phyloP scores from a whole-genome alignment of 2,797 vertebrate species.

The Craterocephalus amniculus region DNA sequence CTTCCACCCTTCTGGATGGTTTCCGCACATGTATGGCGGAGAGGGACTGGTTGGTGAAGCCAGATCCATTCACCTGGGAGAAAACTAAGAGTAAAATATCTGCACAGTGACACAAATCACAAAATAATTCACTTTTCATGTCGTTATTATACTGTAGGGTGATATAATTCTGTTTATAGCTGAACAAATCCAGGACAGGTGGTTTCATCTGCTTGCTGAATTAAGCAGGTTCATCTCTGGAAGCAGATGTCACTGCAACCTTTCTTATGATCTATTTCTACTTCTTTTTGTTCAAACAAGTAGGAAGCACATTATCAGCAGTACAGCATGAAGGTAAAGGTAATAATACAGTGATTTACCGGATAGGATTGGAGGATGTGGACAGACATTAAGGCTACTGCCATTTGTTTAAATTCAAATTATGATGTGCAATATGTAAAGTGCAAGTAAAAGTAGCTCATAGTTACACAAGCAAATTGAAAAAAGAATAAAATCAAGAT shows the following conservation, averaged over 20 bases:
- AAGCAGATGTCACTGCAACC: not conserved
- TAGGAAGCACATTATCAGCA: not conserved
- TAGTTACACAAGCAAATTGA: not conserved
- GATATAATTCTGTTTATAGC: not conserved
- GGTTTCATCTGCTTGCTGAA: too few relatives aligned
- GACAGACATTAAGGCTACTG: not conserved
- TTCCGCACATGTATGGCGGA: constrained; percentile 14
- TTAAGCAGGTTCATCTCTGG: too few relatives aligned
- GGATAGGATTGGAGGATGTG: not conserved
- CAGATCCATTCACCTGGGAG: constrained; percentile 42
- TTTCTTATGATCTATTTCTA: too few relatives aligned
- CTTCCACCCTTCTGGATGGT: constrained; percentile 60
- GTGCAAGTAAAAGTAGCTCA: not conserved
- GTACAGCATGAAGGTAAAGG: not conserved
- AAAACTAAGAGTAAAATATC: constrained; percentile 12
- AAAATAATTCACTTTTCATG: not conserved
- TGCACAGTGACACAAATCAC: not conserved
- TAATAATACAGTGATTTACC: constrained; percentile 4
- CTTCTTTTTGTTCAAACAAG: too few relatives aligned
- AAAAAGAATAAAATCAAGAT: not conserved
- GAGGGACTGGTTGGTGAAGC: constrained; percentile 12
- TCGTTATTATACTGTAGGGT: not conserved
- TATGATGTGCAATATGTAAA: constrained; percentile 8
- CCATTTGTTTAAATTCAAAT: constrained; percentile 66
- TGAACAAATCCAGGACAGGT: too few relatives aligned